phyloP scores from a whole-genome alignment of 2,113 vertebrate species.

The Mungos mungo region DNA sequence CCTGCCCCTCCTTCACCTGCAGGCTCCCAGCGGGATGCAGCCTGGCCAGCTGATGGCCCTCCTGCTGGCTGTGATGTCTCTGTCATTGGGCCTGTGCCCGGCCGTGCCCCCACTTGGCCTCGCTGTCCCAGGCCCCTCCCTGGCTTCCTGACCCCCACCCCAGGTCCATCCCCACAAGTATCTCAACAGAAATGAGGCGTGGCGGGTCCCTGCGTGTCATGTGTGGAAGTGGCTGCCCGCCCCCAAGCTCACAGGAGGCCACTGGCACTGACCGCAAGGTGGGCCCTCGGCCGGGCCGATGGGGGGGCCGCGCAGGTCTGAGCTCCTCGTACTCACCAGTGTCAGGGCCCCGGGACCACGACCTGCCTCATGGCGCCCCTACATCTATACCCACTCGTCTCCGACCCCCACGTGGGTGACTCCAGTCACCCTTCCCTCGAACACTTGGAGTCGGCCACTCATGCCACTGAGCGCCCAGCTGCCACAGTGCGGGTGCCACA shows the following conservation, averaged over 20 bases:
- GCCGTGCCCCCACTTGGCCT: background rate
- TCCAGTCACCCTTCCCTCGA: background rate
- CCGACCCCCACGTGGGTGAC: background rate
- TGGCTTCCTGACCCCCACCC: background rate
- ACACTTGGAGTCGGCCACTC: background rate
- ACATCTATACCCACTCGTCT: background rate
- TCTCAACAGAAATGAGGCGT: background rate
- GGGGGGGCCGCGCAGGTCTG: background rate
- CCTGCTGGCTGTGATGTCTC: background rate
- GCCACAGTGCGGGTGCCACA: rapidly evolving
- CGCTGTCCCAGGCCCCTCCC: background rate
- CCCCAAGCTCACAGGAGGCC: background rate
- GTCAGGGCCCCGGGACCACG: background rate
- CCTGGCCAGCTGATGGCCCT: background rate
- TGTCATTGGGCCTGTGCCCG: rapidly evolving
- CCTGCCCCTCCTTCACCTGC: background rate
- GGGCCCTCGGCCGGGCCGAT: background rate
- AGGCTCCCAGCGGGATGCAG: background rate
- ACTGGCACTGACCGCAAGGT: too few relatives aligned
- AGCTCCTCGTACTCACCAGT: background rate
- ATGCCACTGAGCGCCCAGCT: background rate
- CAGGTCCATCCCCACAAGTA: background rate
- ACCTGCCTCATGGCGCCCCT: too few relatives aligned
- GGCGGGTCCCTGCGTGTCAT: background rate
- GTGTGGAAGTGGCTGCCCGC: background rate